Base-by-base conservation (phyloP, 2,113 vertebrate genomes). In the Lasiurus borealis region DNA sequence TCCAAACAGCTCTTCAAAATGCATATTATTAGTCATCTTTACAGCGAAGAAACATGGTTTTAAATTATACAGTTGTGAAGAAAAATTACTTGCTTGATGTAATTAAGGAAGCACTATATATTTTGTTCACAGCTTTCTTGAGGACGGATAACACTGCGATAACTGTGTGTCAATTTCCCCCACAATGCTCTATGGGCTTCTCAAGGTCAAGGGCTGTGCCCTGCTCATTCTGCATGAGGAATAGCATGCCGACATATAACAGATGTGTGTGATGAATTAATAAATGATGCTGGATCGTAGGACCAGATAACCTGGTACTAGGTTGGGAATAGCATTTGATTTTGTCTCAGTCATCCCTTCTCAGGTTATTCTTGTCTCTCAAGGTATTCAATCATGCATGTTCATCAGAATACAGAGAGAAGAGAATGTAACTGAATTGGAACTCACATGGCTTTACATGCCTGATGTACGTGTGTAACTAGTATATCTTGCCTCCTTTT, bases 101-200 rank as follows among this genome's bases (percentile, higher is more conserved):
- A 21, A 85, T 75, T 64, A 93, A 93, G 11, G 66, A 59, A 90
- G 68, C 16, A 75, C 19, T 34, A 29, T 62, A 19, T 71, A 36
- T 90, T 72, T 71, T 92, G 52, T 78, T 85, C 62, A 68, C 16
- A 72, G 66, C 36, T 59, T 95, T 88, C 46, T 85, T 66, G 46
- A 90, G 36, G 40, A 59, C 11, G 27, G 48, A 52, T 62, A 84
- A 73, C 18, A 54, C 34, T 89, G 34, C 27, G 73, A 11, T 86
- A 73, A 73, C n/a, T 66, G 48, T 75, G 18, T 34, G 40, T 48
- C 23, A 54, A 1, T 44, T 69, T 93, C 71, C 85, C 18, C n/a
- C 40, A 52, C 12, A 31, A 2, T 50, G 13, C 62, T 76, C 12
- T 27, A 27, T 76, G 48, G 29, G 7, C 12, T 59, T 66, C 27